Percentiles rank a stretch among this genome's conserved stretches.
These are phyloP conservation scores for Lutjanus campechanus DNA, from an alignment of 2,797 vertebrate genomes.

Conservation along the genomic window DNA sequence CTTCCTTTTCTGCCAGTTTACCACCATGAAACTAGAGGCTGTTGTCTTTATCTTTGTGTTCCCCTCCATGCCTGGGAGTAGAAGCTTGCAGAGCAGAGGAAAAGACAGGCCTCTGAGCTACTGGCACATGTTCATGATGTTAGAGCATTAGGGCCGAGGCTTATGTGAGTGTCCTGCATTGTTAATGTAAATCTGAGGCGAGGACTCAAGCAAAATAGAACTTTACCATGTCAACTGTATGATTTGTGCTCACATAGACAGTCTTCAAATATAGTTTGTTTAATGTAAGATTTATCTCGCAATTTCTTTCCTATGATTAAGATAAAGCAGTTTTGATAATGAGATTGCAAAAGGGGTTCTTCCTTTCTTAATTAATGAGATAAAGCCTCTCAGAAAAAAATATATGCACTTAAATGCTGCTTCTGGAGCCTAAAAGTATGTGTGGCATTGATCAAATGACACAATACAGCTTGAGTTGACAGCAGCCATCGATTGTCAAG, in stretches of 20 bases:
- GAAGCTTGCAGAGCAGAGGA: background rate
- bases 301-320: background rate
- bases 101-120: constrained; percentile 6
- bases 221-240: background rate
- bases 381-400: background rate
- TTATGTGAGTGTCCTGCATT: background rate
- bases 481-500: background rate
- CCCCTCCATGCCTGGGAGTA: background rate
- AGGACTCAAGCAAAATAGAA: background rate
- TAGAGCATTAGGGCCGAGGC: background rate
- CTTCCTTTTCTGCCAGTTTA: background rate
- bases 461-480: background rate
- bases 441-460: background rate
- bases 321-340: background rate
- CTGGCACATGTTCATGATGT: constrained; percentile 6
- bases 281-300: background rate
- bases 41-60: constrained; percentile 20
- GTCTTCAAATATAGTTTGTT: too few relatives aligned
- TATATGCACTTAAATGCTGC: background rate
- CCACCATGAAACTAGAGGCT: background rate
- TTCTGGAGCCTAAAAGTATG: background rate
- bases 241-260: background rate
- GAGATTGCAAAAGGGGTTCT: background rate
- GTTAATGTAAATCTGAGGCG: background rate
- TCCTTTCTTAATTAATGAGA: background rate